Base-by-base conservation (phyloP, 2,797 vertebrate genomes). In the Xerus rutilus region DNA sequence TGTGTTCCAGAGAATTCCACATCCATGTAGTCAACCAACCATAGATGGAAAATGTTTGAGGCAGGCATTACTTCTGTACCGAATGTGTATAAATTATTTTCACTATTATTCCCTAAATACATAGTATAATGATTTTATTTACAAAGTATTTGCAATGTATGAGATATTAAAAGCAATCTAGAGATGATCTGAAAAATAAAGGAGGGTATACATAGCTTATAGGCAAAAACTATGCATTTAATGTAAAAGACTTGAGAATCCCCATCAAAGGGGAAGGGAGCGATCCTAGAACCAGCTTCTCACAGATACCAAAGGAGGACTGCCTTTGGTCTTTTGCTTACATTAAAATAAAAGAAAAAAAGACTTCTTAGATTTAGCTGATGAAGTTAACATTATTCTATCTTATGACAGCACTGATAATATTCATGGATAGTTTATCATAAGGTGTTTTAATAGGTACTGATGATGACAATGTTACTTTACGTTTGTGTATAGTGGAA, bases 11-110 rank as follows among this genome's bases (percentile, higher is more conserved):
- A 39, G 23, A 49, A 39, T 23, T 32, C 8, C 39, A 59, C 7
- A 1, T 77, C 2, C 25, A 77, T 20, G 18, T 20, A 47, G 3
- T 12, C 0, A 7, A 39, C 7, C 30, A 45, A 76, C 0, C 15
- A n/a, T 2, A 35, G 25, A 47, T 70, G 2, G 25, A 12, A 62
- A 84, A 39, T 9, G 18, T 21, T 28, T 17, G 30, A 25, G 2
- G 32, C 7, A 21, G 54, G 4, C 9, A 35, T 3, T 35, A 1
- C 14, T 59, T 72, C 21, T 62, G 47, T 73, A 91, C 23, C 74
- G 11, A 73, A 62, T 30, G 10, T 17, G 14, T 18, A 30, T 15
- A 23, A 20, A 73, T 10, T 28, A 45, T 25, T 52, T 54, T 59
- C 9, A 3, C 0, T 14, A 35, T 70, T 21, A 64, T 57, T 52